Percentiles rank a stretch among this genome's conserved stretches.
Conservation (phyloP, 2,888 invertebrate species). For the Protodeltote pygarga region DNA sequence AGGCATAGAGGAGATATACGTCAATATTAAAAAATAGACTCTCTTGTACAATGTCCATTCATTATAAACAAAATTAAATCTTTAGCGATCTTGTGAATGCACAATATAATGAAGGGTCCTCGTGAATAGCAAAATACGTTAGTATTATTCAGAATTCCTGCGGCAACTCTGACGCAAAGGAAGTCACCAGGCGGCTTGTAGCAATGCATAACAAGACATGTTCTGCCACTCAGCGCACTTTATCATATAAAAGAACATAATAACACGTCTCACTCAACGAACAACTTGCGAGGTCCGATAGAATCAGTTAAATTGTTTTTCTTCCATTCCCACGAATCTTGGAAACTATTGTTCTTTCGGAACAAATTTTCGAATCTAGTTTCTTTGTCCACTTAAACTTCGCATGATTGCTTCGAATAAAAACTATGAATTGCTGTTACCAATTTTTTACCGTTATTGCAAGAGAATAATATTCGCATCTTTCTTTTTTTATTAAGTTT, state of each 20-base stretch:
- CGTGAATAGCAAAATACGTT: conserved; percentile 13
- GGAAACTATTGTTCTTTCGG: conserved; percentile 29
- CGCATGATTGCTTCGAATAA: too few species aligned
- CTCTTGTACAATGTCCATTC: not conserved
- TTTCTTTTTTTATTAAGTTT: too few species aligned
- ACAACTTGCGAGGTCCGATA: conserved; percentile 30
- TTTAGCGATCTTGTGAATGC: conserved; percentile 8
- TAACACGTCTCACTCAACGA: conserved; percentile 25
- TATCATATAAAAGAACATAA: conserved; percentile 35
- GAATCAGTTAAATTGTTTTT: conserved; percentile 31
- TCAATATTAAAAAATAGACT: too few species aligned
- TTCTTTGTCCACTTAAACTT: too few species aligned
- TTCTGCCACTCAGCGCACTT: conserved; percentile 7
- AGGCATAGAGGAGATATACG: too few species aligned
- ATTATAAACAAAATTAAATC: not conserved
- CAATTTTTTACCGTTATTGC: too few species aligned
- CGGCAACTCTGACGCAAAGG: conserved; percentile 8
- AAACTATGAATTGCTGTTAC: too few species aligned
- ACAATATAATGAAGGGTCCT: conserved; percentile 1
- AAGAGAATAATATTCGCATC: too few species aligned
- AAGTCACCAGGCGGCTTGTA: conserved; percentile 9
- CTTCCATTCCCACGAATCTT: conserved; percentile 24
- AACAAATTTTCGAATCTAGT: too few species aligned
- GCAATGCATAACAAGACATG: conserved; percentile 19
- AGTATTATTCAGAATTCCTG: conserved; percentile 21